Evolutionary conservation across 2,797 vertebrate species (phyloP).

Genomic region (Pachyuromys duprasi): DNA sequence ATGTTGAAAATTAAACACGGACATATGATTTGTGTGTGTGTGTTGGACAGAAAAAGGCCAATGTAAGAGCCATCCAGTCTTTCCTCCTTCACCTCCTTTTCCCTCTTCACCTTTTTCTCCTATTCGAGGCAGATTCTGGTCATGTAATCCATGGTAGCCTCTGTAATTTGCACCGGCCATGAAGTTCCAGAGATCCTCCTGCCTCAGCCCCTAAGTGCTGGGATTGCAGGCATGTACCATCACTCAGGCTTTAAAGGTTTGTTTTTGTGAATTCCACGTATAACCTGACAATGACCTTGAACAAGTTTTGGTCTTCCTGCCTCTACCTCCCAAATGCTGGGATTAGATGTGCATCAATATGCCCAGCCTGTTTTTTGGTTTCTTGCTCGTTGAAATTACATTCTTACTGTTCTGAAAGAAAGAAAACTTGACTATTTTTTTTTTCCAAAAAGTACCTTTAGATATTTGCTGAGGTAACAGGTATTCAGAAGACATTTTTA

Average conservation of each 20-base stretch:
- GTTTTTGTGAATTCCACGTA: not conserved
- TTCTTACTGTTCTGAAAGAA: slow-evolving; percentile 20
- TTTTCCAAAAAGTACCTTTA: not conserved
- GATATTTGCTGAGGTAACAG: slow-evolving; percentile 7
- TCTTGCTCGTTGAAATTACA: slow-evolving; percentile 42
- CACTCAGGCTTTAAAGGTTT: not conserved
- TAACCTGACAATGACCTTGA: not conserved
- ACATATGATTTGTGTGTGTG: not conserved
- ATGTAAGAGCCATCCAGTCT: not conserved
- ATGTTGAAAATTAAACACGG: not conserved
- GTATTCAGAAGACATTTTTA: slow-evolving; percentile 29
- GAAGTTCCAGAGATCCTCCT: not conserved
- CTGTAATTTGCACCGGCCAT: not conserved
- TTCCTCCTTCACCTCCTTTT: not conserved
- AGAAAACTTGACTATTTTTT: not conserved
- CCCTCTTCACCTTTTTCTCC: not conserved
- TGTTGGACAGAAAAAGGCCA: slow-evolving; percentile 29
- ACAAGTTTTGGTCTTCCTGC: not conserved
- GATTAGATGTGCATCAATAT: not conserved
- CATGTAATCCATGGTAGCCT: not conserved
- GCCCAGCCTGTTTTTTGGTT: not conserved
- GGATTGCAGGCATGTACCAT: not conserved
- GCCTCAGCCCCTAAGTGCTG: not conserved
- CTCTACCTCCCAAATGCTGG: not conserved
- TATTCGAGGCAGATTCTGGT: not conserved